Evolutionary conservation across 2,797 vertebrate genomes (phyloP), one percentile per base, ranked within the genome.

Genomic region (Gymnodraco acuticeps): DNA sequence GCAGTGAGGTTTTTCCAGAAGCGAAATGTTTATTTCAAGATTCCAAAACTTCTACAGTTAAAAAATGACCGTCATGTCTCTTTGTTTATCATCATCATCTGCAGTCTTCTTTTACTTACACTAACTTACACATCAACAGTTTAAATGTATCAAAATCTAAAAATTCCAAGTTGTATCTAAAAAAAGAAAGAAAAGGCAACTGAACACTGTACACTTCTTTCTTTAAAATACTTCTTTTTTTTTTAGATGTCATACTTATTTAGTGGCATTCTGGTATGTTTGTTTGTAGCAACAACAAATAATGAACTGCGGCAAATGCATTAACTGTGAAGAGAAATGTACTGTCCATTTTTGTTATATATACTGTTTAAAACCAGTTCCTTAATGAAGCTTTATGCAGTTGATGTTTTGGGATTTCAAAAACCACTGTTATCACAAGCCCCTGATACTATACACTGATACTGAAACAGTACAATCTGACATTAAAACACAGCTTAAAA

Each of bases 11-110:
- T 43, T 73, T 72, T 70, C 50, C 47, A 80, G 83, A 84, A 84
- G 70, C 86, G 75, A 91, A 88, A 90, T 81, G 47, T 94, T 94
- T 95, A 94, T 92, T 94, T 87, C 70, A 87, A 87, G 43, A 87
- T 85, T 88, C 73, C 53, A 84, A 91, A 82, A 77, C 48, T 64
- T 78, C 15, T 76, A 82, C 86, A 87, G 38, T 78, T 76, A 75
- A 73, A 91, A 81, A 73, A 75, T 63, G 20, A 74, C 47, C 51
- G 67, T 50, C 58, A 64, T 52, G 9, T 76, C 6, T 80, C 14
- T 66, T 69, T 70, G 55, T 64, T 23, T 20, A 60, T 48, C 50
- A 43, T 48, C 53, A 55, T 66, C 63, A 64, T 20, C 67, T 42
- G 31, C 23, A 17, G 20, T 71, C 20, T 50, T 64, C 10, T 65